These are phyloP conservation scores for Bombus waltoni DNA, from an alignment of 1,140 invertebrate genomes.

Conservation along the genomic window DNA sequence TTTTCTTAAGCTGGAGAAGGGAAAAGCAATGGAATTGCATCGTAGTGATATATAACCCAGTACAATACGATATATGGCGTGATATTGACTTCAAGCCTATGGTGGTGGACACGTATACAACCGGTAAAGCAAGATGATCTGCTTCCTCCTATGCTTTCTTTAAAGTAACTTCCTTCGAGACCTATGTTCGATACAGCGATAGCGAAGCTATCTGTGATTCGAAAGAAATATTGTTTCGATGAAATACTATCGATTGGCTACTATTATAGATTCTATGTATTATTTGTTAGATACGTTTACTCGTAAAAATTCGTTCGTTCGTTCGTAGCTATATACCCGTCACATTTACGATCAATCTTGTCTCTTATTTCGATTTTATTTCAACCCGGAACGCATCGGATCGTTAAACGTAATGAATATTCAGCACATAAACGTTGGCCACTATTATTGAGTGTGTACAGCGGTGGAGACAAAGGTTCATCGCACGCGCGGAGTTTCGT, in stretches of 20 bases:
- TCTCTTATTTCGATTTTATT: not conserved
- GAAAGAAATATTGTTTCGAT: conserved; percentile 25
- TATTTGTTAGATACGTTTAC: too few relatives aligned
- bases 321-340: too few relatives aligned
- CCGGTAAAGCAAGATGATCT: conserved; percentile 64
- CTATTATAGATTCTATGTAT: not conserved
- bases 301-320: too few relatives aligned
- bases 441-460: not conserved
- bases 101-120: conserved; percentile 56
- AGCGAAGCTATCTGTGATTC: conserved; percentile 48
- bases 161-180: conserved; percentile 30
- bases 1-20: not conserved
- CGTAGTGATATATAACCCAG: conserved; percentile 63
- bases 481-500: not conserved
- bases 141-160: conserved; percentile 38
- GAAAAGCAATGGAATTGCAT: conserved; percentile 50
- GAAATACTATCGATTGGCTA: not conserved
- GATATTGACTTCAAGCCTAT: conserved; percentile 30
- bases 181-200: conserved; percentile 35
- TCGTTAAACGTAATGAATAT: conserved; percentile 9
- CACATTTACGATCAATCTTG: too few relatives aligned
- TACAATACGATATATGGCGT: conserved; percentile 59
- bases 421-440: not conserved
- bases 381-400: not conserved
- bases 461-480: not conserved